Percentiles rank a stretch among this genome's conserved stretches.
Conservation (phyloP, 1,140 invertebrate genomes). For the Saccostrea cuccullata region DNA sequence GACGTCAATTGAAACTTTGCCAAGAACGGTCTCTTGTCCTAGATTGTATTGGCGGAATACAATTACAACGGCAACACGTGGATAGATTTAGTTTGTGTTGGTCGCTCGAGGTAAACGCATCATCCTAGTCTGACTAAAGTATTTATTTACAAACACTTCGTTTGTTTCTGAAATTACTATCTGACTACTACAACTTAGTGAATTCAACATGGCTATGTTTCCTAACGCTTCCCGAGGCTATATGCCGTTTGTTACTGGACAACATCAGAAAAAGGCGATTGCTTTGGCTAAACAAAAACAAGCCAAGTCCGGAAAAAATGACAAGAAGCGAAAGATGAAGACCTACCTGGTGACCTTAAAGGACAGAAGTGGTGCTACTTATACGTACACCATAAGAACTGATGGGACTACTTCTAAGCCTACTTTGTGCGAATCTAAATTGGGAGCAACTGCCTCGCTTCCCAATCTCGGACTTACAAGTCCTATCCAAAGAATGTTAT, state of each 20-base stretch:
- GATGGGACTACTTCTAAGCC: conserved; percentile 72
- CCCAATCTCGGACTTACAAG: conserved; percentile 63
- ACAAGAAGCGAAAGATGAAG: conserved; percentile 65
- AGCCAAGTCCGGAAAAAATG: conserved; percentile 58
- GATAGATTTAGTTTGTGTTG: conserved; percentile 37
- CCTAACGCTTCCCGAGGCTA: conserved; percentile 75
- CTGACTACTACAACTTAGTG: conserved; percentile 9
- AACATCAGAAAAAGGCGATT: conserved; percentile 58
- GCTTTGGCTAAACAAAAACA: conserved; percentile 63
- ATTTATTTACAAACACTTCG: conserved; percentile 35
- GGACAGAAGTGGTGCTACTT: conserved; percentile 72
- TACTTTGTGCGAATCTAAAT: conserved; percentile 68
- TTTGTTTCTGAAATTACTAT: conserved; percentile 39
- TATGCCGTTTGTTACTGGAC: conserved; percentile 72
- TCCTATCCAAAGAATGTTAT: conserved; percentile 50
- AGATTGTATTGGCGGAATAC: conserved; percentile 49
- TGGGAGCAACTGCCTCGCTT: conserved; percentile 59
- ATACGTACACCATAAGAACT: conserved; percentile 74
- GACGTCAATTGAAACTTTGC: conserved; percentile 70
- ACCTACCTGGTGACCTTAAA: conserved; percentile 73
- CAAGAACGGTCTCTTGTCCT: conserved; percentile 60
- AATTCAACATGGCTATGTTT: conserved; percentile 73
- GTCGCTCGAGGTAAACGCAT: conserved; percentile 29
- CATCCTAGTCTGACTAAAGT: not conserved
- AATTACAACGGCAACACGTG: conserved; percentile 38